These are phyloP conservation scores for Hoplodrina ambigua DNA, from an alignment of 2,888 invertebrate genomes.

Conservation along the genomic window DNA sequence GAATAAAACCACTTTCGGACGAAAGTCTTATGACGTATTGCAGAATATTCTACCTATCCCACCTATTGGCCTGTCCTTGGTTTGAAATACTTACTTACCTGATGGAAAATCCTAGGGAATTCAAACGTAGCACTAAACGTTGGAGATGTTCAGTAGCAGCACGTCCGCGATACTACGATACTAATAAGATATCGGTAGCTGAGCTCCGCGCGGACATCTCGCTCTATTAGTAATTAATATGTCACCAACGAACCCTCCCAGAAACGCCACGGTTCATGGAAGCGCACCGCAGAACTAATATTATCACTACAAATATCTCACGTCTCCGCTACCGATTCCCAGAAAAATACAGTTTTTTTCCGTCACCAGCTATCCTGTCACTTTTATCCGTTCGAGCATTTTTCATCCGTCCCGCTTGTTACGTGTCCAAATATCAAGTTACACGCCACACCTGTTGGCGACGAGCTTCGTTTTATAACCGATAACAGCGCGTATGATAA, in stretches of 20 bases:
- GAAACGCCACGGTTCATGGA: slow-evolving; percentile 79
- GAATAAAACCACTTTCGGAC: neutral
- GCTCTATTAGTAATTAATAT: slow-evolving; percentile 81
- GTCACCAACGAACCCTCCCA: slow-evolving; percentile 74
- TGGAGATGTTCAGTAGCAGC: neutral
- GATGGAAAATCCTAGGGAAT: neutral
- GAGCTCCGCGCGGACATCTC: slow-evolving; percentile 67
- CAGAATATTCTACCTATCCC: neutral
- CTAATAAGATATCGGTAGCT: slow-evolving; percentile 55
- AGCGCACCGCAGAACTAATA: slow-evolving; percentile 82
- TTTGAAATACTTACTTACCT: neutral
- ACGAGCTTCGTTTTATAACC: slow-evolving; percentile 55
- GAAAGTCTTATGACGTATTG: neutral
- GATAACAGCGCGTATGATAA: slow-evolving; percentile 55
- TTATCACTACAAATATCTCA: slow-evolving; percentile 87
- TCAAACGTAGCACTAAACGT: neutral
- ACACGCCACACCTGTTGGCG: slow-evolving; percentile 77
- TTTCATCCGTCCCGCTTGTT: slow-evolving; percentile 72
- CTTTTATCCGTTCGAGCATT: slow-evolving; percentile 76
- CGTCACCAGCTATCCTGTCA: slow-evolving; percentile 72
- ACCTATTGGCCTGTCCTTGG: neutral
- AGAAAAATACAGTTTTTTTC: slow-evolving; percentile 76
- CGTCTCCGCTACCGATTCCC: slow-evolving; percentile 80
- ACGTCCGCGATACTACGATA: slow-evolving; percentile 69
- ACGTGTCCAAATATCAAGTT: slow-evolving; percentile 74